These are phyloP conservation scores for Trichogramma evanescens DNA, from an alignment of 2,888 invertebrate species.

Conservation along the genomic window DNA sequence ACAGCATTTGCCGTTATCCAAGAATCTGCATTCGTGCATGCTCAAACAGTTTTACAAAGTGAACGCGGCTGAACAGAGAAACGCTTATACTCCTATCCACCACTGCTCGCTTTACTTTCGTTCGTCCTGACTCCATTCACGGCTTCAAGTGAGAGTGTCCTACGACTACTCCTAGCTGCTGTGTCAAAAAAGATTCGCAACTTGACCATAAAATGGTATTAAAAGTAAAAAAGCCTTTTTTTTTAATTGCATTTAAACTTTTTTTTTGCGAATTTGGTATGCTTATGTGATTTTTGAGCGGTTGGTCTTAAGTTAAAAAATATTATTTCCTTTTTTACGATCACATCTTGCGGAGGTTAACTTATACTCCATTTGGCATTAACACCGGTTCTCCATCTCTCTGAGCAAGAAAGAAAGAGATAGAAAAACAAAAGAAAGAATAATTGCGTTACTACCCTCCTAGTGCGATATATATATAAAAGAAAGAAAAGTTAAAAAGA, in stretches of 20 bases:
- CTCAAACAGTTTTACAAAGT: conserved; percentile 12
- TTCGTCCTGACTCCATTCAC: neutral
- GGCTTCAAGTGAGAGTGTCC: neutral
- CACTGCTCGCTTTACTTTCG: neutral
- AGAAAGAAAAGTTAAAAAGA: neutral
- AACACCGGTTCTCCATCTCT: neutral
- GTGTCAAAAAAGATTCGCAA: conserved; percentile 3
- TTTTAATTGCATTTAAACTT: too few species aligned
- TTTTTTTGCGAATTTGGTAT: too few species aligned
- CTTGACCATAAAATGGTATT: too few species aligned
- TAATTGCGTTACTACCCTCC: conserved; percentile 45
- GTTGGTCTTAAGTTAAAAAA: too few species aligned
- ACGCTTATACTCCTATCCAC: neutral
- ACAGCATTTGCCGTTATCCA: neutral
- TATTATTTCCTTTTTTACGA: too few species aligned
- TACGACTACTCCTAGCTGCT: neutral
- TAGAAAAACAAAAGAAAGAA: conserved; percentile 28
- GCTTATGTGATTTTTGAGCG: too few species aligned
- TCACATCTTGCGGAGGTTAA: too few species aligned
- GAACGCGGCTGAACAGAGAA: neutral
- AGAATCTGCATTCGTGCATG: conserved; percentile 13
- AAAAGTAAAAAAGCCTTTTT: too few species aligned
- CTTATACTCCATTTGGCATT: too few species aligned
- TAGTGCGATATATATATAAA: neutral
- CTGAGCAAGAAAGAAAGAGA: conserved; percentile 21